Base-by-base conservation (phyloP, 2,888 invertebrate species). In the Netelia virgata region DNA sequence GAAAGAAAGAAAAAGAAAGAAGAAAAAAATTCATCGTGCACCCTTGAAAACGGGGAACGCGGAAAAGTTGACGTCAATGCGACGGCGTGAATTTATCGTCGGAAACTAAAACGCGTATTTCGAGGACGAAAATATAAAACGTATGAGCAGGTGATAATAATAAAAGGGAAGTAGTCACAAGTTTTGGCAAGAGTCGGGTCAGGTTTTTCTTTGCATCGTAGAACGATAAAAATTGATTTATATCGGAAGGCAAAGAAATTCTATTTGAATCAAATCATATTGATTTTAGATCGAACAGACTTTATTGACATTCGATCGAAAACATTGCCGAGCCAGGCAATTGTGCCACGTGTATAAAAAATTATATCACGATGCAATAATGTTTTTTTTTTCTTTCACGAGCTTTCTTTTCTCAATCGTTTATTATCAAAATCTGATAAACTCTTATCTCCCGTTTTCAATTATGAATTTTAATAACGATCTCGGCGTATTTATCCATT, bases 51-150 rank as follows among this genome's bases (percentile, higher is more conserved):
- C 68, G 68, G 59, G 43, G 57, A 28, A 41, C 66, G 57, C 57
- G n/a, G 36, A 36, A 36, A 64, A 68, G 8, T 76, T 68, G 47
- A 68, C 76, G 57, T 68, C 76, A 59, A 18, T 23, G 75, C 50
- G 63, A 63, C 20, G 11, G 18, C 41, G 53, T 55, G 20, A 55
- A 66, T 55, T 75, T 75, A 66, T 66, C 36, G 53, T 75, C 55
- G 75, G 41, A 66, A 55, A 53, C 41, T 36, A 66, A 75, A 59
- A 57, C 18, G 57, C 57, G 47, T 55, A 0, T 55, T 66, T 10
- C n/a, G 53, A 66, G 16, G 14, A 66, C n/a, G 1, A 66, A 16
- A 50, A 63, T 63, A 18, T 50, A 59, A 59, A 43, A 59, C 18
- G 3, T 9, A 20, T 28, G 11, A 61, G 23, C 23, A 3, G 16